Base-by-base conservation (phyloP, 2,113 vertebrate species). In the Diphyllodes magnificus region DNA sequence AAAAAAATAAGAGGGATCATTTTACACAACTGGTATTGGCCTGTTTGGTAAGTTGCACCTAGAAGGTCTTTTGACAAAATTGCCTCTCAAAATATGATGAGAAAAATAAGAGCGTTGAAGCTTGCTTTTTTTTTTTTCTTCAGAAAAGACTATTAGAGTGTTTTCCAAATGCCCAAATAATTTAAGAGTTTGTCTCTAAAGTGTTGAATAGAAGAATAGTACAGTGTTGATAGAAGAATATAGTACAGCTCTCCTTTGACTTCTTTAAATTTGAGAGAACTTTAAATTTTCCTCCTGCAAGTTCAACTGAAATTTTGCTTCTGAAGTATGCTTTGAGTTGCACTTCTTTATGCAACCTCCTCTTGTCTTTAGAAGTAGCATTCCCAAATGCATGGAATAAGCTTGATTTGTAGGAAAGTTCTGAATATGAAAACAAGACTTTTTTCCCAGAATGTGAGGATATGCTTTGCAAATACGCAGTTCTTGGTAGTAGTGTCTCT, bases 1-100 rank as follows among this genome's bases (percentile, higher is more conserved):
- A 99, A 97, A 99, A 99, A 98, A 98, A 97, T 96, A 99, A 99
- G 95, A 98, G 99, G 94, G 99, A 99, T 96, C 98, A 99, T 97
- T 99, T 99, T 97, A 99, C 99, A 68, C 99, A 99, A 47, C 95
- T 99, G 97, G 99, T 99, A 63, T 98, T 99, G 97, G 98, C 99
- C 7, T 99, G 99, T 98, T 98, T 99, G 99, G 99, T 99, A 98
- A 99, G 99, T 98, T 85, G 27, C 5, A 37, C 25, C 54, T 66
- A 9, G 59, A 76, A 81, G 40, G 50, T 37, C 51, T 89, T 60
- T 33, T 93, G 63, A 20, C 73, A 86, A 51, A 92, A 95, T 31
- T n/a, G 28, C 66, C n/a, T 73, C 47, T 64, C 13, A 44, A 16
- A 69, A 71, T 83, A 28, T n/a, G 22, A 31, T 9, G 53, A 51